phyloP scores from a whole-genome alignment of 2,113 vertebrate species.

The Pangasianodon hypophthalmus region DNA sequence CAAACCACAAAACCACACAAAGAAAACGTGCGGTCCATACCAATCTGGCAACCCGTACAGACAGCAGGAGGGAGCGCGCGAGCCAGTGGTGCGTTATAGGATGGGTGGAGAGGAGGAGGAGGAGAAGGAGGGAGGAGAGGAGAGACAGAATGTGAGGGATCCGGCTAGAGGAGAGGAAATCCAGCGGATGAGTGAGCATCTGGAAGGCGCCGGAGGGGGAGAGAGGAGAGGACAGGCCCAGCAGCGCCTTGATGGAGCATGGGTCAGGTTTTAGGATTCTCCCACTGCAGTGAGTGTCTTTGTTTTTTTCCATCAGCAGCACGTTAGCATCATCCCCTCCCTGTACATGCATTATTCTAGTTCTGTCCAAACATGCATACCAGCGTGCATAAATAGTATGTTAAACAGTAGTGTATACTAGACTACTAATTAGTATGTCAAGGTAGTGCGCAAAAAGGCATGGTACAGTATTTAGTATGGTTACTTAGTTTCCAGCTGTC shows the following conservation, averaged over 20 bases:
- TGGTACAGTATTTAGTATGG: not conserved
- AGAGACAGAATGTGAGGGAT: constrained; percentile 43
- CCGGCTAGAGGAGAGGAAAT: constrained; percentile 53
- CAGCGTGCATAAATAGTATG: not conserved
- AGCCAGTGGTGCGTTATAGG: not conserved
- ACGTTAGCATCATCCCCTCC: not conserved
- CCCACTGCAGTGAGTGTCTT: constrained; percentile 79
- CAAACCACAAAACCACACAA: not conserved
- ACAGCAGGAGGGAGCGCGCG: not conserved
- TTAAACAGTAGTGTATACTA: not conserved
- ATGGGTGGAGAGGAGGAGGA: constrained; percentile 51
- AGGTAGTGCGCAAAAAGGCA: not conserved
- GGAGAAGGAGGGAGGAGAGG: constrained; percentile 27
- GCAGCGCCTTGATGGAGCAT: constrained; percentile 80
- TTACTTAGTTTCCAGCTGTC: not conserved
- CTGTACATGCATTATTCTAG: constrained; percentile 7
- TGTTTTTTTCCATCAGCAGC: constrained; percentile 18
- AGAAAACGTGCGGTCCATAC: not conserved
- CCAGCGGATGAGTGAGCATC: constrained; percentile 45
- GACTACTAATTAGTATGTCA: not conserved
- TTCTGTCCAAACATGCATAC: not conserved
- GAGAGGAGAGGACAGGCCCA: constrained; percentile 72
- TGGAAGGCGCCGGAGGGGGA: constrained; percentile 48
- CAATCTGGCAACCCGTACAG: constrained; percentile 27
- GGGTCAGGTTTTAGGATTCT: constrained; percentile 84